Conservation (phyloP, 2,113 vertebrate species). For the Nannospalax galili region DNA sequence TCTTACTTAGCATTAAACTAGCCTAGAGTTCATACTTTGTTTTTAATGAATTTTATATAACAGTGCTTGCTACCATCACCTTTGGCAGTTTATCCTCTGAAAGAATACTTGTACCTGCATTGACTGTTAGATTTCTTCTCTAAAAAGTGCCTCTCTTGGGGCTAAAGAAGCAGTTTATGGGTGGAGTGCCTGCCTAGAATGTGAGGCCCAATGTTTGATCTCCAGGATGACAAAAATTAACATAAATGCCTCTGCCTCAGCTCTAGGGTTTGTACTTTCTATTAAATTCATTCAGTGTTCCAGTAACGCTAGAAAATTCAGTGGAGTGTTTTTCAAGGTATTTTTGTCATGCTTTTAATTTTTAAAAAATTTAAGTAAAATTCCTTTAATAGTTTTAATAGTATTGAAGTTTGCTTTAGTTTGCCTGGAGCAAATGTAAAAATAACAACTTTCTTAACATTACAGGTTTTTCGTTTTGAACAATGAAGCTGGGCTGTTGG, state of each 20-base stretch:
- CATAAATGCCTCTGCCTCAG: not conserved
- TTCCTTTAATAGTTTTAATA: not conserved
- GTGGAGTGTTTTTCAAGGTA: not conserved
- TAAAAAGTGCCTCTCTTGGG: not conserved
- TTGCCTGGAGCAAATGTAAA: slow-evolving; percentile 44
- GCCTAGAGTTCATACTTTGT: slow-evolving; percentile 42
- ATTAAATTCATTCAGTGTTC: slow-evolving; percentile 36
- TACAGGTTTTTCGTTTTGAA: slow-evolving; percentile 97
- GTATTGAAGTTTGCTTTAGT: slow-evolving; percentile 35
- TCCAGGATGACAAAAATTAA: not conserved
- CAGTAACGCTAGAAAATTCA: slow-evolving; percentile 11
- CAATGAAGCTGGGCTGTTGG: slow-evolving; percentile 96
- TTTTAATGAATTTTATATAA: slow-evolving; percentile 48
- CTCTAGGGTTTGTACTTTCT: slow-evolving; percentile 16
- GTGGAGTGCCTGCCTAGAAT: not conserved
- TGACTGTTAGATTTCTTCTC: too few relatives aligned
- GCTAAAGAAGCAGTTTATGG: rapidly evolving
- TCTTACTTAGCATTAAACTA: not conserved
- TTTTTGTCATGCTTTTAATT: slow-evolving; percentile 31
- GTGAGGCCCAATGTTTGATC: not conserved
- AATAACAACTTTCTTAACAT: not conserved
- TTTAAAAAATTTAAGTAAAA: not conserved
- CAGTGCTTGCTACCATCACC: not conserved
- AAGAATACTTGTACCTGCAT: too few relatives aligned
- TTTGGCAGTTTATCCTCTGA: slow-evolving; percentile 36